phyloP scores from a whole-genome alignment of 2,113 vertebrate genomes.

The Sardina pilchardus region DNA sequence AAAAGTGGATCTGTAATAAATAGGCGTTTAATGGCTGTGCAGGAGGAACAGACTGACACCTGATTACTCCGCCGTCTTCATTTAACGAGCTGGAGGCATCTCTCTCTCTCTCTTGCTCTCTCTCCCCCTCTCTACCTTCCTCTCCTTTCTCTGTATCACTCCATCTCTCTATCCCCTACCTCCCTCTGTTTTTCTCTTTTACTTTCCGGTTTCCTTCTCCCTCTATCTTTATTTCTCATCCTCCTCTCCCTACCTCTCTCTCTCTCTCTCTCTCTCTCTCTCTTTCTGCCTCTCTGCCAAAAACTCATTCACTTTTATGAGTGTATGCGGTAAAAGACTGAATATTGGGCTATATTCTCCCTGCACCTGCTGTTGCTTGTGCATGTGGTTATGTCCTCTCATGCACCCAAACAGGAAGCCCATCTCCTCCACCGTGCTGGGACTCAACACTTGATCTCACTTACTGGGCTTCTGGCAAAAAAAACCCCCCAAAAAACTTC shows the following conservation, averaged over 20 bases:
- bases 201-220: neutral
- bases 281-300: neutral
- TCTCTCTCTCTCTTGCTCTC: conserved; percentile 51
- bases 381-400: too few species aligned
- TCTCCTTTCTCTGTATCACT: neutral
- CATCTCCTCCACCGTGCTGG: too few species aligned
- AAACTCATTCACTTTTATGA: neutral
- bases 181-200: neutral
- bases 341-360: neutral
- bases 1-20: conserved; percentile 57
- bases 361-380: neutral
- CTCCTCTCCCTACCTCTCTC: neutral
- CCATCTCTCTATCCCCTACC: neutral
- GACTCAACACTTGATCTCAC: too few species aligned
- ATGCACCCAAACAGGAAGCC: too few species aligned
- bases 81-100: conserved; percentile 69
- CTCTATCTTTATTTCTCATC: neutral
- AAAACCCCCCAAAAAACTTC: too few species aligned
- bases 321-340: neutral
- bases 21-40: conserved; percentile 56
- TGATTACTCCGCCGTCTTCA: conserved; percentile 66
- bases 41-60: conserved; percentile 48
- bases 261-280: neutral
- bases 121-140: neutral
- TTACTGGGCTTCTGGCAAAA: too few species aligned